These are phyloP conservation scores for Poecilobothrus nobilitatus DNA, from an alignment of 2,888 invertebrate species.

Conservation along the genomic window DNA sequence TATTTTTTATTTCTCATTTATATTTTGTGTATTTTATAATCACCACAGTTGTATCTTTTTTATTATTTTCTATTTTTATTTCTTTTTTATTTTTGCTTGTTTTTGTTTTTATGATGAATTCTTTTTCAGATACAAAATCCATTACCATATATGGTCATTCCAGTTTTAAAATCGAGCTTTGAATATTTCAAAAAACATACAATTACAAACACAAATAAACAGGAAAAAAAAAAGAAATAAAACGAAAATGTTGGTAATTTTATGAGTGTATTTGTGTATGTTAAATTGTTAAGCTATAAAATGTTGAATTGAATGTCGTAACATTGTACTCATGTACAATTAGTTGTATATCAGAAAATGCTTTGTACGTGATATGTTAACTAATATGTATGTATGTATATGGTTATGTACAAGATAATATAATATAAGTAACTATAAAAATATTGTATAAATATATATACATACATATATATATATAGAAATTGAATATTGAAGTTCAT, in stretches of 20 bases:
- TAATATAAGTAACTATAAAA: no score
- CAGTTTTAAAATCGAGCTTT: constrained; percentile 6
- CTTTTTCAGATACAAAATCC: constrained; percentile 7
- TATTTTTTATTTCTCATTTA: background rate
- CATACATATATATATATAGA: no score
- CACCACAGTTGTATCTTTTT: background rate
- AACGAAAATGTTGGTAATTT: no score
- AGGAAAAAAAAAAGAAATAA: no score
- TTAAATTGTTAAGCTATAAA: background rate
- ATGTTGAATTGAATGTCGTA: background rate
- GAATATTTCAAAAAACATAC: background rate
- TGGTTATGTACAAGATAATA: no score
- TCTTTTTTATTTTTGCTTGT: background rate
- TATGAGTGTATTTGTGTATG: background rate
- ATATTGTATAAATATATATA: no score
- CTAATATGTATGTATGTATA: no score
- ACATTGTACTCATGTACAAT: no score
- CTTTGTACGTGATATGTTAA: no score
- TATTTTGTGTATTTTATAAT: background rate
- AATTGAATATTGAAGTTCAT: no score
- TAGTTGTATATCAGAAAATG: no score
- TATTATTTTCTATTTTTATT: background rate
- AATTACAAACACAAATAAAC: no score
- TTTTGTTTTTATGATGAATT: constrained; percentile 1
- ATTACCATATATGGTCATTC: constrained; percentile 10